A percentile compares a stretch with the other conserved stretches of the same genome.
Evolutionary conservation across 2,888 invertebrate species (phyloP).

Genomic region (Willowsia nigromaculata): DNA sequence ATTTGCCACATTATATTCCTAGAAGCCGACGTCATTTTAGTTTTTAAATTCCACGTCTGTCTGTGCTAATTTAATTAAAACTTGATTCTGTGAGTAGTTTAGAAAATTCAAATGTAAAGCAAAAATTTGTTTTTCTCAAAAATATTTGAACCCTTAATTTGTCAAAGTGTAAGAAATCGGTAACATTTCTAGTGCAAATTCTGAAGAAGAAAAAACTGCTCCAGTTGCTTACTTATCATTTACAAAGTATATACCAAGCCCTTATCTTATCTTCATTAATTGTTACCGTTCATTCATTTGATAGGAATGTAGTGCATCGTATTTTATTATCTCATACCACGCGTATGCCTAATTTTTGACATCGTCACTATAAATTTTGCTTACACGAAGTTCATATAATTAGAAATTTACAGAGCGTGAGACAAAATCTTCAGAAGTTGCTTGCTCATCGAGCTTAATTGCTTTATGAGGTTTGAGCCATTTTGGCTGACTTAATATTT

Average conservation of each 20-base stretch:
- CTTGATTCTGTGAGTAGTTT: too few relatives aligned
- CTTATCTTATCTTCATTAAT: constrained; percentile 36
- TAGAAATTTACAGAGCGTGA: constrained; percentile 72
- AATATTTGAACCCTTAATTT: background rate
- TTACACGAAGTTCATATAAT: background rate
- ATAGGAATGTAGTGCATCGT: constrained; percentile 10
- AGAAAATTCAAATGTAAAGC: too few relatives aligned
- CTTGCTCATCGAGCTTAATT: constrained; percentile 38
- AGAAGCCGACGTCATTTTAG: background rate
- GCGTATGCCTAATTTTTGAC: constrained; percentile 32
- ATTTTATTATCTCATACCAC: constrained; percentile 37
- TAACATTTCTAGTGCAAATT: background rate
- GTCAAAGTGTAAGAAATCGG: background rate
- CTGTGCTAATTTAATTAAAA: too few relatives aligned
- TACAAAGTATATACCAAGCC: background rate
- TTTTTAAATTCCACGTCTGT: too few relatives aligned
- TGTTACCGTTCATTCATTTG: background rate
- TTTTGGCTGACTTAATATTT: background rate
- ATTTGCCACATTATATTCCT: background rate
- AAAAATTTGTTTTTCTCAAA: too few relatives aligned
- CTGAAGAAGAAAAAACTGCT: background rate
- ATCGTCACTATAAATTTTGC: constrained; percentile 1
- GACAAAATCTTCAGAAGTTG: constrained; percentile 44
- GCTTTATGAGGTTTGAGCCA: background rate
- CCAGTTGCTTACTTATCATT: background rate